These are phyloP conservation scores for Ashinkailepas kermadecensis DNA, from an alignment of 2,888 invertebrate species.

Conservation along the genomic window DNA sequence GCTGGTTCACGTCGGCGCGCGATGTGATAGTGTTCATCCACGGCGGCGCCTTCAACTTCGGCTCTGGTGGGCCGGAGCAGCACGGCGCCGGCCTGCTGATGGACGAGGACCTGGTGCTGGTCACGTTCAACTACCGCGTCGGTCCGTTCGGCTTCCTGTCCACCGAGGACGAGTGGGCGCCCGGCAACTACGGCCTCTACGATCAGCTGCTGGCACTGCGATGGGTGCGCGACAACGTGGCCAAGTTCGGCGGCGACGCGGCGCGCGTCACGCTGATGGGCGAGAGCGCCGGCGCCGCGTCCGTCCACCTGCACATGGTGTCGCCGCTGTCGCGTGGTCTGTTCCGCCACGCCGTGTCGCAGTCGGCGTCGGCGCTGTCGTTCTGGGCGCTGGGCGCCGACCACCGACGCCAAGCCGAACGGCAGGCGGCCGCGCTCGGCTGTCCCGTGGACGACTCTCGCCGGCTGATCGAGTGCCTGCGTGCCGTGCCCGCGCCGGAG, in stretches of 20 bases:
- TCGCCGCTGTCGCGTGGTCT: slow-evolving; percentile 29
- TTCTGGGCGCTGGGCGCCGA: background rate
- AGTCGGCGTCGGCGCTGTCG: slow-evolving; percentile 23
- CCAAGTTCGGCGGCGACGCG: slow-evolving; percentile 26
- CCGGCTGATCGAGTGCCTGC: slow-evolving; percentile 77
- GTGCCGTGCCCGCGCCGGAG: slow-evolving; percentile 79
- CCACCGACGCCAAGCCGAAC: slow-evolving; percentile 66
- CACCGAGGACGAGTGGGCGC: slow-evolving; percentile 25
- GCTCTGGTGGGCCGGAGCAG: slow-evolving; percentile 32
- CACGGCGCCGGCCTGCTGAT: slow-evolving; percentile 30
- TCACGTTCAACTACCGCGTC: slow-evolving; percentile 34
- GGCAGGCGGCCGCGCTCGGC: slow-evolving; percentile 49
- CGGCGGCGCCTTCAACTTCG: slow-evolving; percentile 33
- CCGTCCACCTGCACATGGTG: slow-evolving; percentile 26
- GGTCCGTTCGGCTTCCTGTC: slow-evolving; percentile 30
- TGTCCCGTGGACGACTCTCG: slow-evolving; percentile 37
- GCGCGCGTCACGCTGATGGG: slow-evolving; percentile 25
- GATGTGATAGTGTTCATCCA: slow-evolving; percentile 36
- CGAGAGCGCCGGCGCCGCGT: slow-evolving; percentile 26
- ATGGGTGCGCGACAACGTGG: slow-evolving; percentile 26
- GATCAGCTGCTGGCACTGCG: slow-evolving; percentile 26
- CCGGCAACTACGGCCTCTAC: slow-evolving; percentile 28
- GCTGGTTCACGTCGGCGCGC: background rate
- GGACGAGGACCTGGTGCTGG: slow-evolving; percentile 32
- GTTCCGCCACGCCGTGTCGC: slow-evolving; percentile 23